phyloP scores from a whole-genome alignment of 1,140 invertebrate genomes.

The Meloidogyne hapla region DNA sequence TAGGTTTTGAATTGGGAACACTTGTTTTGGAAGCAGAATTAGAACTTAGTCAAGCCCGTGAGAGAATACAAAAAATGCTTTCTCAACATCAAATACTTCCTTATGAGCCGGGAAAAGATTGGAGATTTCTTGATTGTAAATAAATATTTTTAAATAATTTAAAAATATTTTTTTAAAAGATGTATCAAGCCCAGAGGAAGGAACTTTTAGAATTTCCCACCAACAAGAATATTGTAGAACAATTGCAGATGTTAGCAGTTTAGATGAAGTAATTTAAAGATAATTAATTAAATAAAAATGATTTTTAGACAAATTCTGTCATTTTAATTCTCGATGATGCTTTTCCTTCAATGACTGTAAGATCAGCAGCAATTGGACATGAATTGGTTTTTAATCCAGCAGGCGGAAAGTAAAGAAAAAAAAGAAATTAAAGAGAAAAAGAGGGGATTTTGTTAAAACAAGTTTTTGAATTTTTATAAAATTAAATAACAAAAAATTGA shows the following conservation, averaged over 20 bases:
- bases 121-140: slow-evolving; percentile 62
- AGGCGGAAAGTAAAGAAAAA: slow-evolving; percentile 33
- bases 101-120: slow-evolving; percentile 60
- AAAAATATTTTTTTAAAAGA: slow-evolving; percentile 42
- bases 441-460: too few relatives aligned
- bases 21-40: slow-evolving; percentile 59
- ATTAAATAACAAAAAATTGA: too few relatives aligned
- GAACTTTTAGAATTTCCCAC: slow-evolving; percentile 61
- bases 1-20: slow-evolving; percentile 58
- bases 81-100: slow-evolving; percentile 56
- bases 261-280: slow-evolving; percentile 55
- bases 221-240: slow-evolving; percentile 57
- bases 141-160: slow-evolving; percentile 31
- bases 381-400: slow-evolving; percentile 54
- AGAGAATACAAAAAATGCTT: slow-evolving; percentile 55
- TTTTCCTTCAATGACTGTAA: slow-evolving; percentile 60
- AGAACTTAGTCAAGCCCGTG: slow-evolving; percentile 49
- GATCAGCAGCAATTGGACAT: slow-evolving; percentile 53
- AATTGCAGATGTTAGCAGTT: slow-evolving; percentile 61
- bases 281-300: neutral
- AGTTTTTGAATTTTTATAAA: too few relatives aligned
- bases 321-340: slow-evolving; percentile 61
- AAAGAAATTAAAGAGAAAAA: neutral
- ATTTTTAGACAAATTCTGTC: slow-evolving; percentile 18
- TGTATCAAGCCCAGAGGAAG: slow-evolving; percentile 62